A percentile compares a stretch with the other conserved stretches of the same genome.
Evolutionary conservation across 2,113 vertebrate genomes (phyloP).

Genomic region (Cyphomyrus discorhynchus): DNA sequence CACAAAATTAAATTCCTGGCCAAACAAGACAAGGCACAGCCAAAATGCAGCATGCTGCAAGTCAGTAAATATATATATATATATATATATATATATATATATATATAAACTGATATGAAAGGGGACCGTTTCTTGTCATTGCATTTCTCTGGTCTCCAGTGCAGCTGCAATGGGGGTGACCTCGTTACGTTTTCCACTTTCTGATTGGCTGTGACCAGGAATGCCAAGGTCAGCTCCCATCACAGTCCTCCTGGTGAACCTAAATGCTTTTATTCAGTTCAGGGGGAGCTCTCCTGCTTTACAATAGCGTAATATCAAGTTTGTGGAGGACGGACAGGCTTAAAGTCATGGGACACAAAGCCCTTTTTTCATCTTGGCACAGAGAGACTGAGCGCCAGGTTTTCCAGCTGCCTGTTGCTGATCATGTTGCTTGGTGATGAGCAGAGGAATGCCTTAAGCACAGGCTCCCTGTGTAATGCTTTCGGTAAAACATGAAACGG

Average conservation of each 20-base stretch:
- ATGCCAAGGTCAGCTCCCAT: constrained; percentile 35
- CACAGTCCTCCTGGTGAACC: constrained; percentile 40
- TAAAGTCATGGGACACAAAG: constrained; percentile 58
- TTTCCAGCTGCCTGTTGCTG: constrained; percentile 45
- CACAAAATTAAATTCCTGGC: neutral
- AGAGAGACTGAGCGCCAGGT: constrained; percentile 54
- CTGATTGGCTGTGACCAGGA: constrained; percentile 34
- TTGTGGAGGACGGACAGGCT: constrained; percentile 41
- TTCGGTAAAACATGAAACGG: neutral
- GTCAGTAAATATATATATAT: neutral
- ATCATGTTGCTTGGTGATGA: neutral
- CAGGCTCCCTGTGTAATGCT: neutral
- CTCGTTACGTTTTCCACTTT: neutral
- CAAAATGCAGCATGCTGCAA: neutral
- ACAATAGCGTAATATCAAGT: constrained; percentile 56
- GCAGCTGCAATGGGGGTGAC: neutral
- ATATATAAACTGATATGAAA: neutral
- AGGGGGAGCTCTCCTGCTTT: constrained; percentile 27
- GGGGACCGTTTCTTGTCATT: neutral
- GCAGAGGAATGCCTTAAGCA: neutral
- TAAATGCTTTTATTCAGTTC: constrained; percentile 34
- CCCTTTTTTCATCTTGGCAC: constrained; percentile 53
- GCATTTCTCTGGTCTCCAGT: neutral
- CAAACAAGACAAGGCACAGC: neutral
- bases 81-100: no score